Evolutionary conservation across 1,140 invertebrate species (phyloP).

Genomic region (Conus ventricosus): DNA sequence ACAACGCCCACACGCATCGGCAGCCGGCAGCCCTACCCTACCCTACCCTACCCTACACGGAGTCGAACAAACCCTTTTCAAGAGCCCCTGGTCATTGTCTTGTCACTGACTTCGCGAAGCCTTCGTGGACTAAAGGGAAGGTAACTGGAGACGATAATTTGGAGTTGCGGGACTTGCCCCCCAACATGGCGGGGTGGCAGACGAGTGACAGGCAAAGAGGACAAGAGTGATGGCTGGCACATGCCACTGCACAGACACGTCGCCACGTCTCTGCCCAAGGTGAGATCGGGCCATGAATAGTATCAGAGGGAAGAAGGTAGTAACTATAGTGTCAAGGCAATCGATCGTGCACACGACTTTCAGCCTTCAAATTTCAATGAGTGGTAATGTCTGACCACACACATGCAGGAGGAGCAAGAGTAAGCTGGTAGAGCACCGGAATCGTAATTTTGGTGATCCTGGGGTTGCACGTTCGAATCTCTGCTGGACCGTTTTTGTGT

Average conservation of each 20-base stretch:
- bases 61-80: background rate
- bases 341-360: too few species aligned
- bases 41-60: too few species aligned
- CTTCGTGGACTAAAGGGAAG: background rate
- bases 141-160: conserved; percentile 11
- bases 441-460: too few species aligned
- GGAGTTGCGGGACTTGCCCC: background rate
- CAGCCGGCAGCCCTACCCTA: background rate
- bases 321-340: too few species aligned
- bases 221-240: background rate
- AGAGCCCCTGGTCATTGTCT: background rate
- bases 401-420: too few species aligned
- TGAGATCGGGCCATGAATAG: too few species aligned
- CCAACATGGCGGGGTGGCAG: background rate
- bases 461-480: too few species aligned
- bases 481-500: too few species aligned
- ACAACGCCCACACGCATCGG: background rate
- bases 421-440: too few species aligned
- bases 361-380: too few species aligned
- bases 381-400: too few species aligned
- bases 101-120: background rate
- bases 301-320: too few species aligned
- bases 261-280: background rate
- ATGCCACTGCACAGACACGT: background rate
- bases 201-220: background rate